These are phyloP conservation scores for Grammomys surdaster DNA, from an alignment of 2,113 vertebrate species.

Conservation along the genomic window DNA sequence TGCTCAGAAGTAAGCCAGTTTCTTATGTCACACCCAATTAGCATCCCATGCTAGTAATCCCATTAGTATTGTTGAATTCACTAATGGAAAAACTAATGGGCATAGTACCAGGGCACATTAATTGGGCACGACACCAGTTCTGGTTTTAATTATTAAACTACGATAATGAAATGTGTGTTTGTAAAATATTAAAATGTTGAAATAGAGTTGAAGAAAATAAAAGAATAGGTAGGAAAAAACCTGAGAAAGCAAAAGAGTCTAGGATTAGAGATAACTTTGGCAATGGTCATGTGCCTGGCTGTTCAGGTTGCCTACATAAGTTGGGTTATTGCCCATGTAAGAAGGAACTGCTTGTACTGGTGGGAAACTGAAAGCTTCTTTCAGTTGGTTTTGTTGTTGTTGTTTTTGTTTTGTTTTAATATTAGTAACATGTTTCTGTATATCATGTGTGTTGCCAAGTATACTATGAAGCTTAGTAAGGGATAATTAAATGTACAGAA, in stretches of 20 bases:
- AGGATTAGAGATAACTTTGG: not conserved
- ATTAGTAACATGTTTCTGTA: constrained; percentile 3
- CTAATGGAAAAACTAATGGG: constrained; percentile 99
- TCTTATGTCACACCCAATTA: constrained; percentile 99
- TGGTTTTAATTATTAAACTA: constrained; percentile 99
- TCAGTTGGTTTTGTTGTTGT: not conserved
- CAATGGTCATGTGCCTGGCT: not conserved
- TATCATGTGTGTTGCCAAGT: constrained; percentile 8
- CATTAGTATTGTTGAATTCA: constrained; percentile 99
- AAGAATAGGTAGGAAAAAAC: constrained; percentile 76
- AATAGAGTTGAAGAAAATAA: constrained; percentile 88
- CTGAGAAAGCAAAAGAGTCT: constrained; percentile 38
- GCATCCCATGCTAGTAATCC: constrained; percentile 98
- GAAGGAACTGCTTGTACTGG: constrained; percentile 50
- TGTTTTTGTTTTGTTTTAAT: not conserved
- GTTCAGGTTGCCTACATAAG: not conserved
- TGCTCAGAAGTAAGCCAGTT: constrained; percentile 97
- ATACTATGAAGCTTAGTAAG: constrained; percentile 44
- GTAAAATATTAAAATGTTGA: constrained; percentile 93
- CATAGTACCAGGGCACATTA: constrained; percentile 98
- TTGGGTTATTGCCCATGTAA: constrained; percentile 5
- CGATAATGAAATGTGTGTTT: constrained; percentile 96
- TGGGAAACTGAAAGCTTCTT: constrained; percentile 51
- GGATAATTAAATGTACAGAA: constrained; percentile 36
- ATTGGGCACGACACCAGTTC: constrained; percentile 99